Percentiles rank a stretch among this genome's conserved stretches.
phyloP scores from a whole-genome alignment of 2,113 vertebrate genomes.

The Petromus typicus region DNA sequence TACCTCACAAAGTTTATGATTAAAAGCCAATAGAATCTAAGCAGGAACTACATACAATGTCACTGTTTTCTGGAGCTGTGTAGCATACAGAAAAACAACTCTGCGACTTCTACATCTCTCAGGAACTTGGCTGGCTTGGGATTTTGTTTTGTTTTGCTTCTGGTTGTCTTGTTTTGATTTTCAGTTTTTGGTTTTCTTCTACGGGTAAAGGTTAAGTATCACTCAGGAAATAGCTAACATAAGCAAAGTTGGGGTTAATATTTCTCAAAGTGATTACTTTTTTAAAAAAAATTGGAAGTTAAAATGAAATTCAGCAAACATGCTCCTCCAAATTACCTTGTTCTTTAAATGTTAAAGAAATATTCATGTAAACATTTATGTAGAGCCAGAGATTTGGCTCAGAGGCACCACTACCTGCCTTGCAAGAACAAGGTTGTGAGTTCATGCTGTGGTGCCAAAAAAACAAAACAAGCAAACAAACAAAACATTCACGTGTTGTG shows the following conservation, averaged over 20 bases:
- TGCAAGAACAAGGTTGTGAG: too few relatives aligned
- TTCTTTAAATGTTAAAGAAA: slow-evolving; percentile 7
- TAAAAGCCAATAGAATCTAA: slow-evolving; percentile 44
- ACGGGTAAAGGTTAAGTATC: neutral
- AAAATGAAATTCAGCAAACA: neutral
- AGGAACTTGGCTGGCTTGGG: neutral
- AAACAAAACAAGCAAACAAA: too few relatives aligned
- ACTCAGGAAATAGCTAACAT: neutral
- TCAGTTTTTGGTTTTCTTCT: neutral
- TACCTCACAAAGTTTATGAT: slow-evolving; percentile 8
- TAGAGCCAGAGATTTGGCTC: too few relatives aligned
- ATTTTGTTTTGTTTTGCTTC: neutral
- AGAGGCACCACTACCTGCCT: too few relatives aligned
- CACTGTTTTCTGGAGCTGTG: neutral
- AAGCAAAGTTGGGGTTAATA: slow-evolving; percentile 27
- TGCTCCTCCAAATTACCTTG: neutral
- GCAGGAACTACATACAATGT: neutral
- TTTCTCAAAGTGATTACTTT: neutral
- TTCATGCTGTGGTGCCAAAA: too few relatives aligned
- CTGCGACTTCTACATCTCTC: neutral
- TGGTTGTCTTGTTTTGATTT: neutral
- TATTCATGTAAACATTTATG: neutral
- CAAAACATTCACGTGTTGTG: neutral
- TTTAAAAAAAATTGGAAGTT: neutral
- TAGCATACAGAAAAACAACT: neutral